Evolutionary conservation across 1,140 invertebrate species (phyloP).

Genomic region (Ceratosolen fusciceps): DNA sequence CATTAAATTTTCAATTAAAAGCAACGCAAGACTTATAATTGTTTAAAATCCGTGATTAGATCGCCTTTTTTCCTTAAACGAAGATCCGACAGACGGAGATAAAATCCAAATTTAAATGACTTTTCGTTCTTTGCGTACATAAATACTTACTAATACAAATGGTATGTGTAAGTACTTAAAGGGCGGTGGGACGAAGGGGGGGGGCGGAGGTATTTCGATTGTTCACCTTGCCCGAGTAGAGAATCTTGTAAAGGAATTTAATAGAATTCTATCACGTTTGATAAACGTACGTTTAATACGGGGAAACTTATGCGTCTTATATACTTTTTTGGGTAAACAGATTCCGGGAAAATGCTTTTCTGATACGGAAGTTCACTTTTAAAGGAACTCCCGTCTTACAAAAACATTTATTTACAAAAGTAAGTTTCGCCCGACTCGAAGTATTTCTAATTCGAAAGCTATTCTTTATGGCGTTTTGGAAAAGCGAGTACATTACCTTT

Average conservation of each 20-base stretch:
- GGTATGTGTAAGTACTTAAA: no score
- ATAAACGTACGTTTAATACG: not conserved
- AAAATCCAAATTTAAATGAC: no score
- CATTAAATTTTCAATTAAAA: no score
- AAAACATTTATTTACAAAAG: slow-evolving; percentile 13
- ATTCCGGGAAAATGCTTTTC: not conserved
- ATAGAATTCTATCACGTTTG: not conserved
- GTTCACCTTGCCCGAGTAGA: not conserved
- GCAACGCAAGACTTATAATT: no score
- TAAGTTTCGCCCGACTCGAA: not conserved
- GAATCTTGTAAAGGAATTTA: not conserved
- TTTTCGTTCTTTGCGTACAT: no score
- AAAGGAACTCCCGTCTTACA: not conserved
- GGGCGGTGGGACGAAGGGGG: no score
- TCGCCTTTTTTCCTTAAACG: no score
- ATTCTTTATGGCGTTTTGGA: not conserved
- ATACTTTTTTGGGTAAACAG: not conserved
- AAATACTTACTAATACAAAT: no score
- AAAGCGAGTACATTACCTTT: not conserved
- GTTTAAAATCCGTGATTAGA: no score
- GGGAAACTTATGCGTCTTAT: not conserved
- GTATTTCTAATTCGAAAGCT: not conserved
- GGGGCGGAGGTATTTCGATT: no score
- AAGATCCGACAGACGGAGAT: no score
- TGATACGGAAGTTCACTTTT: not conserved